A percentile compares a stretch with the other conserved stretches of the same genome.
Conservation (phyloP, 2,888 invertebrate species). For the Acleris laterana region DNA sequence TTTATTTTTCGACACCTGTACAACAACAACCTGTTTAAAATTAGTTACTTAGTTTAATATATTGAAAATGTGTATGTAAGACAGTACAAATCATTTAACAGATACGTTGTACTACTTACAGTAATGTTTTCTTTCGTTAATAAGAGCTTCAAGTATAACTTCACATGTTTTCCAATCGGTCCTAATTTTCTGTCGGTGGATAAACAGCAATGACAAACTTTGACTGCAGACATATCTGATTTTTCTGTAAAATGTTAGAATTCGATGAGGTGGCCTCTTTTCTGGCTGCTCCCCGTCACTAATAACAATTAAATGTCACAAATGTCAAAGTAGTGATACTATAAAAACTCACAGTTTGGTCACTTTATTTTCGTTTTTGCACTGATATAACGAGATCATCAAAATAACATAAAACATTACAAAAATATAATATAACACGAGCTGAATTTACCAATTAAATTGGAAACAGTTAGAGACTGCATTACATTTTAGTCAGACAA, state of each 20-base stretch:
- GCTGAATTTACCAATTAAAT: too few species aligned
- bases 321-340: too few species aligned
- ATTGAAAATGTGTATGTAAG: too few species aligned
- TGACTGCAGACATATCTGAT: constrained; percentile 25
- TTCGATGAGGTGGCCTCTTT: constrained; percentile 20
- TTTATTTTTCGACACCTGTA: too few species aligned
- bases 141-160: constrained; percentile 29
- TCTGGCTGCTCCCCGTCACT: constrained; percentile 22
- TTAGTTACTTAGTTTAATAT: too few species aligned
- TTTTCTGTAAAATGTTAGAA: constrained; percentile 31
- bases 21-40: too few species aligned
- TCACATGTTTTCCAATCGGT: constrained; percentile 29
- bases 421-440: too few species aligned
- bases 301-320: background rate
- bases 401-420: too few species aligned
- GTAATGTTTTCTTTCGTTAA: constrained; percentile 10
- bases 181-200: constrained; percentile 36
- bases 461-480: background rate
- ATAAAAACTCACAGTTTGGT: too few species aligned
- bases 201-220: constrained; percentile 39
- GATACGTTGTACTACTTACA: constrained; percentile 4
- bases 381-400: too few species aligned
- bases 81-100: too few species aligned
- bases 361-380: too few species aligned
- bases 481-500: background rate